These are phyloP conservation scores for Danio tinwini DNA, from an alignment of 2,797 vertebrate species.

Conservation along the genomic window DNA sequence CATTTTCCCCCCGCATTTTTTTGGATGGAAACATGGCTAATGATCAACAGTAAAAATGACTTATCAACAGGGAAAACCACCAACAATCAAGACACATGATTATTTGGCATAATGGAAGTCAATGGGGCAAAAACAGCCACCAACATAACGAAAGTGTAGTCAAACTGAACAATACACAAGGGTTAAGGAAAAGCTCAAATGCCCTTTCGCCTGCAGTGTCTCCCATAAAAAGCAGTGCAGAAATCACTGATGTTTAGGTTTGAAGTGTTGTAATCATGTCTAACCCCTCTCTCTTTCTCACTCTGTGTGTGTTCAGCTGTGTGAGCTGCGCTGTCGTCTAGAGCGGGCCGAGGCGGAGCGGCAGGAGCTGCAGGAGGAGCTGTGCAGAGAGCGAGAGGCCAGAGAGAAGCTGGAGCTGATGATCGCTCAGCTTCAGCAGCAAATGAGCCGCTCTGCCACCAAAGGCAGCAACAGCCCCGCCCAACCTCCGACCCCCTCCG, in stretches of 20 bases:
- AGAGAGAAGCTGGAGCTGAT: slow-evolving; percentile 91
- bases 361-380: slow-evolving; percentile 92
- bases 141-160: too few relatives aligned
- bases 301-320: slow-evolving; percentile 76
- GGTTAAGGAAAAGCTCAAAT: too few relatives aligned
- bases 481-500: slow-evolving; percentile 71
- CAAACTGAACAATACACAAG: too few relatives aligned
- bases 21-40: too few relatives aligned
- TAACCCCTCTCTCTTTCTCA: neutral
- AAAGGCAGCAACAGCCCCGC: slow-evolving; percentile 71
- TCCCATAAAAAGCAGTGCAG: neutral
- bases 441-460: slow-evolving; percentile 75
- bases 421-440: slow-evolving; percentile 88
- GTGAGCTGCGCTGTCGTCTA: slow-evolving; percentile 88
- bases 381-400: slow-evolving; percentile 90
- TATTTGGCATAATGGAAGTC: too few relatives aligned
- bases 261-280: slow-evolving; percentile 5
- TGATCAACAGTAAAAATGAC: too few relatives aligned
- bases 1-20: too few relatives aligned
- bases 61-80: too few relatives aligned
- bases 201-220: too few relatives aligned
- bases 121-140: too few relatives aligned
- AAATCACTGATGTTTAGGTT: neutral
- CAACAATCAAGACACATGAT: too few relatives aligned
- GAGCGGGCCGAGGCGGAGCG: slow-evolving; percentile 91